Percentiles rank a stretch among this genome's conserved stretches.
These are phyloP conservation scores for Epirrita christyi DNA, from an alignment of 2,888 invertebrate species.

Conservation along the genomic window DNA sequence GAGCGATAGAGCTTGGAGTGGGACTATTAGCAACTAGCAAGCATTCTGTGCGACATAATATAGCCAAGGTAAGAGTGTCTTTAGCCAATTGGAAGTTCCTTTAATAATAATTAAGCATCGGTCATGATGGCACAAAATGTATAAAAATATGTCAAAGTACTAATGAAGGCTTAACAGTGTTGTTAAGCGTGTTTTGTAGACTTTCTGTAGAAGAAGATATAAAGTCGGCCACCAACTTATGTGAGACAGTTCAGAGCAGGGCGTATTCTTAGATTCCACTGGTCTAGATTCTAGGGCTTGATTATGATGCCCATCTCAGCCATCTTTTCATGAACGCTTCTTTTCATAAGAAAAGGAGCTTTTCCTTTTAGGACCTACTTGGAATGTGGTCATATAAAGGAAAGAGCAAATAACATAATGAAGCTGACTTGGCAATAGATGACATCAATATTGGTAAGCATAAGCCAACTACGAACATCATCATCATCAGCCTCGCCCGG, in stretches of 20 bases:
- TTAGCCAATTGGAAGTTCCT: no score
- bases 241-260: neutral
- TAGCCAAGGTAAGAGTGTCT: neutral
- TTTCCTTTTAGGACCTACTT: conserved; percentile 11
- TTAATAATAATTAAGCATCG: no score
- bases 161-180: no score
- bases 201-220: neutral
- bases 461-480: no score
- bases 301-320: conserved; percentile 28
- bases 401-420: conserved; percentile 3
- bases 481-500: no score
- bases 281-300: conserved; percentile 32
- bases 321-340: conserved; percentile 31
- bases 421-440: no score
- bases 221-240: neutral
- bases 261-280: conserved; percentile 7
- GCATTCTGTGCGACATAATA: conserved; percentile 5
- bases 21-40: conserved; percentile 7
- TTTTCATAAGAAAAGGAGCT: conserved; percentile 19
- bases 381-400: conserved; percentile 5
- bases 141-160: no score
- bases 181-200: neutral
- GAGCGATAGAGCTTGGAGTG: conserved; percentile 35
- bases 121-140: no score
- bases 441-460: no score